Evolutionary conservation across 1,140 invertebrate genomes (phyloP), one percentile per base, ranked within the genome.

Genomic region (Rhysida immarginata): DNA sequence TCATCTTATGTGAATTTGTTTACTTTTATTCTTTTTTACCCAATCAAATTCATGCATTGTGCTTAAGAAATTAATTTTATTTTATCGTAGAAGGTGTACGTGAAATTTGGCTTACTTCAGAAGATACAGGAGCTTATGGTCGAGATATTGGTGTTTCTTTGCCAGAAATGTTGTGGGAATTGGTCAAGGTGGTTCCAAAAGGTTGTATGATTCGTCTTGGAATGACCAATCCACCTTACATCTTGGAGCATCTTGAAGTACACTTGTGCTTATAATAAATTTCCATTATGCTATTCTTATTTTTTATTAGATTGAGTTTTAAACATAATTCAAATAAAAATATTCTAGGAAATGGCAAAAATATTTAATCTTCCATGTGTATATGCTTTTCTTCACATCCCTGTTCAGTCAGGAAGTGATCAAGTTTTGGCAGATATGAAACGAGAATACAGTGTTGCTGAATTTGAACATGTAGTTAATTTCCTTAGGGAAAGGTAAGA

Each of bases 161-260:
- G 29, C 90, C 94, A 0, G 81, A 87, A 68, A 71, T 98, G 41
- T 72, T 99, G 26, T 83, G 83, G 79, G 71, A 82, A 66, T 69
- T 98, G n/a, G 82, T 96, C 0, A 78, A 89, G 57, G 82, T 94
- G 0, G 92, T 97, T 56, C 95, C 95, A 0, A 78, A 87, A 46
- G 85, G 86, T 21, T 94, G 90, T 64, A 82, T 86, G 75, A 75
- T 95, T 62, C 74, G 90, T 56, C 71, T 96, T 1, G 93, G 93
- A 14, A 97, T 96, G 94, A 96, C 93, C 1, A 97, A 99, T 78
- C 95, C 96, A 0, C 96, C 96, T 0, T 99, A 98, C 66, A 97
- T 99, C 57, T 68, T 96, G 25, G 90, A 97, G 64, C 88, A 97
- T 72, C 71, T 98, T 2, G 81, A 89, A 67, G 78, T 26, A 49